Conservation (phyloP, 2,888 invertebrate genomes). For the Aporophyla lueneburgensis region DNA sequence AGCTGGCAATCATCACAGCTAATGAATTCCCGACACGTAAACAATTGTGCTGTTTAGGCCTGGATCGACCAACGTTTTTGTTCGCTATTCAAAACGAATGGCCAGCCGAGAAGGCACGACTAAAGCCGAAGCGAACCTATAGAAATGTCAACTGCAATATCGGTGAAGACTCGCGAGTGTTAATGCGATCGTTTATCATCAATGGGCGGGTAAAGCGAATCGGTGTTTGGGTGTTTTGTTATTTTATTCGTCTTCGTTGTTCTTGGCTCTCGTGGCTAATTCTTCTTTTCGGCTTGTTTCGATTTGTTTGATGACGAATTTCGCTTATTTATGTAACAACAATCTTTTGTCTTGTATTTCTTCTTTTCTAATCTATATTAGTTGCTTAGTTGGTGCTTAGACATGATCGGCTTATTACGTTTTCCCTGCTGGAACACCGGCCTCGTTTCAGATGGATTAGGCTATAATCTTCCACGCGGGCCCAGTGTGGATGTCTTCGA, state of each 20-base stretch:
- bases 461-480: no score
- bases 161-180: constrained; percentile 44
- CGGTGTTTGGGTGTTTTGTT: constrained; percentile 31
- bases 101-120: constrained; percentile 46
- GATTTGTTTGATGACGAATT: constrained; percentile 2
- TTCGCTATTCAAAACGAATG: constrained; percentile 46
- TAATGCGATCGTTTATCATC: constrained; percentile 62
- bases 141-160: constrained; percentile 66
- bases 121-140: constrained; percentile 54
- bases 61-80: constrained; percentile 63
- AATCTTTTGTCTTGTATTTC: neutral
- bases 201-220: constrained; percentile 40
- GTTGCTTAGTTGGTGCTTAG: no score
- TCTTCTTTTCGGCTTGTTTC: constrained; percentile 9
- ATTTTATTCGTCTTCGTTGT: constrained; percentile 19
- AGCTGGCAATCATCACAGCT: constrained; percentile 53
- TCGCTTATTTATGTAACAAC: constrained; percentile 10
- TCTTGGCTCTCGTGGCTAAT: constrained; percentile 18
- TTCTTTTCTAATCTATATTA: no score
- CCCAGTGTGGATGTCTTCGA: no score
- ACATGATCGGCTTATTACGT: no score
- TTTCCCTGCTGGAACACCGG: no score
- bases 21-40: constrained; percentile 55
- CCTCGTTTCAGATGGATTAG: no score
- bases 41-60: constrained; percentile 55